These are phyloP conservation scores for Arvicola amphibius DNA, from an alignment of 2,797 vertebrate species.

Conservation along the genomic window DNA sequence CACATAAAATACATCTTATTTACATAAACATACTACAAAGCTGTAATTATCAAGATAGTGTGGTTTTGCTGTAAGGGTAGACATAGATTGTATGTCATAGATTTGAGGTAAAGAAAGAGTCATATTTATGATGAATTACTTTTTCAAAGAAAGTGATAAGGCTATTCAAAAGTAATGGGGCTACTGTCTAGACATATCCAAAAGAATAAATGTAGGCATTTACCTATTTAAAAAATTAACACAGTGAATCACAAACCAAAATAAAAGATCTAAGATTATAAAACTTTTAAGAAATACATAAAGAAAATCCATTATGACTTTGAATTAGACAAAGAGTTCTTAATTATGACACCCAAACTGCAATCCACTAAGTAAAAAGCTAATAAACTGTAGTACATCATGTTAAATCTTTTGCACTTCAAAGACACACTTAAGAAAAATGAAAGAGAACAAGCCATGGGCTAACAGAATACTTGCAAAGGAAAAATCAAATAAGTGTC, in stretches of 20 bases:
- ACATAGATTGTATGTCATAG: background rate
- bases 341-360: constrained; percentile 32
- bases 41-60: background rate
- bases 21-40: constrained; percentile 41
- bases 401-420: constrained; percentile 30
- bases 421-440: constrained; percentile 46
- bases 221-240: constrained; percentile 36
- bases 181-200: background rate
- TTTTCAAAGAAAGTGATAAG: constrained; percentile 1
- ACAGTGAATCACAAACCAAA: constrained; percentile 19
- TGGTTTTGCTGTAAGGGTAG: background rate
- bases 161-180: background rate
- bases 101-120: background rate
- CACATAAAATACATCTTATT: background rate
- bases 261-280: constrained; percentile 17
- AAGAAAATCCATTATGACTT: background rate
- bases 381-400: background rate
- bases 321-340: constrained; percentile 33
- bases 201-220: constrained; percentile 2
- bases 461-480: constrained; percentile 23
- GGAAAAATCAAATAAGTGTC: constrained; percentile 14
- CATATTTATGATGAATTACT: background rate
- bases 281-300: constrained; percentile 24
- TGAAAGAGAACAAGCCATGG: constrained; percentile 39
- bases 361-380: constrained; percentile 41